Conservation (phyloP, 2,888 invertebrate genomes). For the Apotomis betuletana region DNA sequence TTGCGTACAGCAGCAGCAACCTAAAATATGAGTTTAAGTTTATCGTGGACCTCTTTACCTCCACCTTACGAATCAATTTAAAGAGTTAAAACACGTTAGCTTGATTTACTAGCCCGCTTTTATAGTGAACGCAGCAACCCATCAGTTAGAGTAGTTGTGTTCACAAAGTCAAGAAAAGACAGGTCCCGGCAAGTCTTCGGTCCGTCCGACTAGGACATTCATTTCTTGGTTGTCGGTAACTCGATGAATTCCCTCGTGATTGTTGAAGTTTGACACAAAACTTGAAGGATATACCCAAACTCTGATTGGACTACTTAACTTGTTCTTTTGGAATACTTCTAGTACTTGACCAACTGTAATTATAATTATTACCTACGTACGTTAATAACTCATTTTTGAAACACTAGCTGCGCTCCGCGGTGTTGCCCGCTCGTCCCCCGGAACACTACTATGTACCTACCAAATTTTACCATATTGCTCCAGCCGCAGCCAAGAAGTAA, state of each 20-base stretch:
- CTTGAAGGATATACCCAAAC: constrained; percentile 20
- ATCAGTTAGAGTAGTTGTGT: constrained; percentile 6
- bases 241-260: constrained; percentile 28
- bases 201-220: neutral
- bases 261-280: constrained; percentile 30
- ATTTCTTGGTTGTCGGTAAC: constrained; percentile 19
- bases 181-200: constrained; percentile 5
- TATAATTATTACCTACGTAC: neutral
- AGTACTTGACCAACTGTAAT: constrained; percentile 12
- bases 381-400: neutral
- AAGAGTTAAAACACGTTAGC: neutral
- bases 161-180: neutral
- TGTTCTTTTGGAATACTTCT: neutral
- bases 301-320: constrained; percentile 19
- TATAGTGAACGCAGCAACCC: neutral
- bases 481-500: no score
- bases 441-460: no score
- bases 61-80: neutral
- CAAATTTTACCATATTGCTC: no score
- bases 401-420: no score
- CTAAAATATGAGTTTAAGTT: no score
- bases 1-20: no score
- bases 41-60: neutral
- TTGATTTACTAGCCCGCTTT: neutral
- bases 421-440: no score